Conservation (phyloP, 2,113 vertebrate species). For the Megaceryle torquata region DNA sequence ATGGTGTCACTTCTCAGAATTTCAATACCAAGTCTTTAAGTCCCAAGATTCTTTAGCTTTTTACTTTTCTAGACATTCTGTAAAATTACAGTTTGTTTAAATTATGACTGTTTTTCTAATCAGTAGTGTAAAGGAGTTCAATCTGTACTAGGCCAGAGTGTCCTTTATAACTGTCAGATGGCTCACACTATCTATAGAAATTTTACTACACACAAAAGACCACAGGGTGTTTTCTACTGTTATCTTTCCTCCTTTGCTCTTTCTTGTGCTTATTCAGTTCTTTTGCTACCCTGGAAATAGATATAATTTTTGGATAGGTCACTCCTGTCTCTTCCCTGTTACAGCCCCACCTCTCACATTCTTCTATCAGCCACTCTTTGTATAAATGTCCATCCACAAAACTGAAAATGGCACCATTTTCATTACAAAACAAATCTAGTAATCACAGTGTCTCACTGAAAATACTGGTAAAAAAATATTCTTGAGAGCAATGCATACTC, state of each 20-base stretch:
- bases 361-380: background rate
- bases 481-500: background rate
- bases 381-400: background rate
- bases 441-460: background rate
- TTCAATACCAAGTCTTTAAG: background rate
- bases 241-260: background rate
- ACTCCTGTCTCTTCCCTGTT: background rate
- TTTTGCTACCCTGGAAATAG: background rate
- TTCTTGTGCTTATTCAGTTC: background rate
- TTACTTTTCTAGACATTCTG: background rate
- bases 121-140: background rate
- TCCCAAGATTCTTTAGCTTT: background rate
- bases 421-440: background rate
- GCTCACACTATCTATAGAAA: background rate
- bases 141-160: background rate
- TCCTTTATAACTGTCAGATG: background rate
- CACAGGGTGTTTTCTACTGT: background rate
- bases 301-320: background rate
- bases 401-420: background rate
- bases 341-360: background rate
- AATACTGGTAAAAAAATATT: background rate
- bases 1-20: background rate
- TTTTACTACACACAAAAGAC: background rate
- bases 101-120: background rate
- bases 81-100: background rate